These are phyloP conservation scores for Eristalis tenax DNA, from an alignment of 2,888 invertebrate genomes.

Conservation along the genomic window DNA sequence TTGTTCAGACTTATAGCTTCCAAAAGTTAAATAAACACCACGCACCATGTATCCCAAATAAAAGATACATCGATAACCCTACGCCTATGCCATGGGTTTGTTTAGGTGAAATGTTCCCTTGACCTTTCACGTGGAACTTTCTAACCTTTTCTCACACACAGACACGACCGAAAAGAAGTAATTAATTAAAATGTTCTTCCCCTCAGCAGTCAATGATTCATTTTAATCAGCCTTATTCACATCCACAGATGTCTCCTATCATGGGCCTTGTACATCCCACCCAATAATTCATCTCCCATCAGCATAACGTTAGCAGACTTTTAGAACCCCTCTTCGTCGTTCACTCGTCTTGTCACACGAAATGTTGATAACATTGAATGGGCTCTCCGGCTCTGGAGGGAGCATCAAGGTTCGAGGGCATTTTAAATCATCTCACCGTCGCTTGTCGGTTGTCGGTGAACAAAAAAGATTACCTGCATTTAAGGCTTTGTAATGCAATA, in stretches of 20 bases:
- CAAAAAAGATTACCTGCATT: constrained; percentile 37
- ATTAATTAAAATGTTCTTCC: background rate
- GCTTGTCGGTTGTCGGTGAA: background rate
- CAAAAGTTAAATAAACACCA: background rate
- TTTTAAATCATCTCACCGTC: constrained; percentile 31
- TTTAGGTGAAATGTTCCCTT: background rate
- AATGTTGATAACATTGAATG: background rate
- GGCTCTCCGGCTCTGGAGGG: background rate
- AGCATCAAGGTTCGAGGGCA: background rate
- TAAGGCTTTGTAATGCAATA: constrained; percentile 51
- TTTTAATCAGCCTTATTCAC: background rate
- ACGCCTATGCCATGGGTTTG: background rate
- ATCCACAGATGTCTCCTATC: background rate
- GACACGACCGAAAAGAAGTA: background rate
- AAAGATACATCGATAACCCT: background rate
- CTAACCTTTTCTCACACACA: background rate
- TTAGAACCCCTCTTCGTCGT: background rate
- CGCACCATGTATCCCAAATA: background rate
- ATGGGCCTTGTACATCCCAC: background rate
- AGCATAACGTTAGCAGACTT: background rate
- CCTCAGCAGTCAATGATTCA: background rate
- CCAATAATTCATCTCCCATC: background rate
- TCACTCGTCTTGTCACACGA: background rate
- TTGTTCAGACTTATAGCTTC: background rate
- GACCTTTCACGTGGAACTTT: background rate